These are phyloP conservation scores for Hemaris fuciformis DNA, from an alignment of 2,888 invertebrate genomes.

Conservation along the genomic window DNA sequence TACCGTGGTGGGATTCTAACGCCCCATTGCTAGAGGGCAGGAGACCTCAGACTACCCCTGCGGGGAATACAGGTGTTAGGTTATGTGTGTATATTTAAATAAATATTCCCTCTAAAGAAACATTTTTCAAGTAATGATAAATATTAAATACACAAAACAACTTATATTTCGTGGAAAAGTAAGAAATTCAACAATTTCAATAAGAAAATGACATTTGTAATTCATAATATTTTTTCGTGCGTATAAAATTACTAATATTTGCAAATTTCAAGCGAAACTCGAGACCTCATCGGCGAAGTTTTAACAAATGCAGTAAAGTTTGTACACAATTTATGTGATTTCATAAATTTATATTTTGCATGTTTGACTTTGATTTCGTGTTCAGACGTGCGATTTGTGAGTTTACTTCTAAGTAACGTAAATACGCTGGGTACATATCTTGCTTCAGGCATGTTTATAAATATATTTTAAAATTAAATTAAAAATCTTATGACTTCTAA, in stretches of 20 bases:
- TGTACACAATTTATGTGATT: constrained; percentile 7
- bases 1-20: no score
- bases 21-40: no score
- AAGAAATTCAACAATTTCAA: neutral
- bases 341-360: neutral
- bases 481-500: no score
- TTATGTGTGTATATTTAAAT: no score
- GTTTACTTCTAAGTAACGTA: neutral
- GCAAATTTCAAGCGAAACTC: constrained; percentile 8
- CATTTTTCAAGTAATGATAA: no score
- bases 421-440: neutral
- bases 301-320: constrained; percentile 11
- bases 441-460: neutral
- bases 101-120: no score
- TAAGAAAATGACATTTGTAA: neutral
- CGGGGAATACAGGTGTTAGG: no score
- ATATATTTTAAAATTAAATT: no score
- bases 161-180: neutral
- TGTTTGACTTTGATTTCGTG: constrained; percentile 9
- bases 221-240: neutral
- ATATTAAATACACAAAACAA: no score
- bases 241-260: constrained; percentile 10
- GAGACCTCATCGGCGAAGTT: constrained; percentile 11
- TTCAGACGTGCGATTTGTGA: constrained; percentile 7
- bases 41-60: no score